phyloP scores from a whole-genome alignment of 2,113 vertebrate genomes.

The Catagonus wagneri region DNA sequence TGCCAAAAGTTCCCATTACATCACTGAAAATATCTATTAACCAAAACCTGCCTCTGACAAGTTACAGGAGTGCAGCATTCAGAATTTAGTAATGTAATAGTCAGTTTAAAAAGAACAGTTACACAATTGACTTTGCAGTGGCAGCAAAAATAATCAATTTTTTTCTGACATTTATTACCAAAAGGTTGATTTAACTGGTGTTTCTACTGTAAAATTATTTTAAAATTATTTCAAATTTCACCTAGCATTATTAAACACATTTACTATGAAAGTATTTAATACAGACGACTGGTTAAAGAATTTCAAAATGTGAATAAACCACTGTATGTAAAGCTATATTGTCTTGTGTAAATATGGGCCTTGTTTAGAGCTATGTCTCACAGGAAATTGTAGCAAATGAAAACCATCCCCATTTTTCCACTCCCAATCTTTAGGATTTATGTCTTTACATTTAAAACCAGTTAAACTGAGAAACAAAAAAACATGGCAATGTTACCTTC shows the following conservation, averaged over 20 bases:
- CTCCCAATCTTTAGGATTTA: slow-evolving; percentile 86
- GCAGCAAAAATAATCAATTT: slow-evolving; percentile 87
- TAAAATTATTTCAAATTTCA: slow-evolving; percentile 89
- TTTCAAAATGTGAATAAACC: slow-evolving; percentile 84
- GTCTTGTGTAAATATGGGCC: slow-evolving; percentile 88
- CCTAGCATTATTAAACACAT: slow-evolving; percentile 89
- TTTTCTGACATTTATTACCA: slow-evolving; percentile 89
- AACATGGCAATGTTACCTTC: slow-evolving; percentile 78
- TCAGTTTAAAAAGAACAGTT: slow-evolving; percentile 88
- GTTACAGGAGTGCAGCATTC: slow-evolving; percentile 89
- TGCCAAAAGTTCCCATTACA: slow-evolving; percentile 91
- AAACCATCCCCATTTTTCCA: slow-evolving; percentile 89
- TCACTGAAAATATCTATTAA: slow-evolving; percentile 92
- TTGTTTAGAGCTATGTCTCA: slow-evolving; percentile 86
- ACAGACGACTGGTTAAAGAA: slow-evolving; percentile 83
- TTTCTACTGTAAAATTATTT: slow-evolving; percentile 90
- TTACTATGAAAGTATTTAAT: slow-evolving; percentile 85
- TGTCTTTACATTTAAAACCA: slow-evolving; percentile 88
- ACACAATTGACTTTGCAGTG: slow-evolving; percentile 90
- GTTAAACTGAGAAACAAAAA: slow-evolving; percentile 84
- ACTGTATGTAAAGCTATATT: slow-evolving; percentile 86
- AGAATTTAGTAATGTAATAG: slow-evolving; percentile 88
- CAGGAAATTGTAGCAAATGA: slow-evolving; percentile 92
- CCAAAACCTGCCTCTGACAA: slow-evolving; percentile 91
- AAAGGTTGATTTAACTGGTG: slow-evolving; percentile 89